Percentiles rank a stretch among this genome's conserved stretches.
Conservation (phyloP, 2,888 invertebrate genomes). For the Xylophagus ater region DNA sequence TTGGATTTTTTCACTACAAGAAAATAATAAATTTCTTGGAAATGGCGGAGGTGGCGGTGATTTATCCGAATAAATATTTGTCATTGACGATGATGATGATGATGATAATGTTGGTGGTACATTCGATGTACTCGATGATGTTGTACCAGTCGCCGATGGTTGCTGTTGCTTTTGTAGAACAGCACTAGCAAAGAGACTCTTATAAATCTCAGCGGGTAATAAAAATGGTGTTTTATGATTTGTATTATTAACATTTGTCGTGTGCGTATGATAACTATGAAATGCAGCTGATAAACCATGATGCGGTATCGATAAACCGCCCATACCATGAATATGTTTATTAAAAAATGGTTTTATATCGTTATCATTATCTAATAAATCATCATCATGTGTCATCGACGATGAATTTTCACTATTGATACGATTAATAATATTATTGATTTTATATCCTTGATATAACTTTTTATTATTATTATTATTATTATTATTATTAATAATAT, state of each 20-base stretch:
- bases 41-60: slow-evolving; percentile 22
- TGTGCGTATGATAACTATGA: slow-evolving; percentile 21
- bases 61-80: slow-evolving; percentile 4
- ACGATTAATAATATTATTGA: background rate
- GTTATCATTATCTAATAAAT: slow-evolving; percentile 15
- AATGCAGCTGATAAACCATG: slow-evolving; percentile 19
- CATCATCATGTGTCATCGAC: slow-evolving; percentile 18
- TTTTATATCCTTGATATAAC: too few relatives aligned
- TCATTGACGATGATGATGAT: slow-evolving; percentile 8
- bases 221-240: slow-evolving; percentile 42
- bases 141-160: too few relatives aligned
- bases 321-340: slow-evolving; percentile 17
- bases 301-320: slow-evolving; percentile 19
- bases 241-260: slow-evolving; percentile 17
- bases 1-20: slow-evolving; percentile 25
- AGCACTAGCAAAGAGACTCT: slow-evolving; percentile 65
- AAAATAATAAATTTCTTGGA: slow-evolving; percentile 46
- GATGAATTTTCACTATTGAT: slow-evolving; percentile 15
- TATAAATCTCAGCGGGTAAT: slow-evolving; percentile 66
- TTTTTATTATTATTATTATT: background rate
- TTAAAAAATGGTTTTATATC: slow-evolving; percentile 20
- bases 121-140: slow-evolving; percentile 15
- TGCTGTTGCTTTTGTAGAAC: slow-evolving; percentile 43
- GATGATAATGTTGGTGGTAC: slow-evolving; percentile 12
- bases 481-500: background rate